Percentiles rank a stretch among this genome's conserved stretches.
These are phyloP conservation scores for Vannuccia rotundouncinata DNA, from an alignment of 2,888 invertebrate species.

Conservation along the genomic window DNA sequence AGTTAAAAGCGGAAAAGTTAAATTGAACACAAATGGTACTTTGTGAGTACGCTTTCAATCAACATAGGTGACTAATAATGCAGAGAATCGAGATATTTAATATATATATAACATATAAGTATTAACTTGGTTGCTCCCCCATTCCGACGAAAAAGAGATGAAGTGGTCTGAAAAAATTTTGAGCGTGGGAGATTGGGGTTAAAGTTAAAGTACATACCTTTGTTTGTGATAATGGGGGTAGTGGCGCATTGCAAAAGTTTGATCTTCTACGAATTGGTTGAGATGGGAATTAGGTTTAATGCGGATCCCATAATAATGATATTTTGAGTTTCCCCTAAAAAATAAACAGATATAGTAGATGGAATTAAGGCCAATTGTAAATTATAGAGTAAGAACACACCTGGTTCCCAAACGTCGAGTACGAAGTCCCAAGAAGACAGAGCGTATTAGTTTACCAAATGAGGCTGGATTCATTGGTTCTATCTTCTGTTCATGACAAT, in stretches of 20 bases:
- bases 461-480: slow-evolving; percentile 99
- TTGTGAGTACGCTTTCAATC: too few species aligned
- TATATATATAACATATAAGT: not conserved
- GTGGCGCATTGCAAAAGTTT: slow-evolving; percentile 44
- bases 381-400: slow-evolving; percentile 59
- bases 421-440: slow-evolving; percentile 88
- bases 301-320: slow-evolving; percentile 98
- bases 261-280: slow-evolving; percentile 57
- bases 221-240: slow-evolving; percentile 33
- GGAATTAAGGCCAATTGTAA: not conserved
- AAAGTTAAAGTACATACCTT: slow-evolving; percentile 6
- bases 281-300: slow-evolving; percentile 79
- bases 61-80: too few species aligned
- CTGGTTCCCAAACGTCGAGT: slow-evolving; percentile 88
- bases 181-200: not conserved
- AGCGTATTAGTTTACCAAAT: slow-evolving; percentile 95
- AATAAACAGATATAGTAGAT: slow-evolving; percentile 36
- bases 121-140: not conserved
- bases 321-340: slow-evolving; percentile 86
- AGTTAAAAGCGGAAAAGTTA: too few species aligned
- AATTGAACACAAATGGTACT: too few species aligned
- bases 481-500: slow-evolving; percentile 76
- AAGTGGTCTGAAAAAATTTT: slow-evolving; percentile 6
- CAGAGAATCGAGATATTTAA: too few species aligned
- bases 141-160: too few species aligned